These are phyloP conservation scores for Nomada goodeniana DNA, from an alignment of 2,888 invertebrate species.

Conservation along the genomic window DNA sequence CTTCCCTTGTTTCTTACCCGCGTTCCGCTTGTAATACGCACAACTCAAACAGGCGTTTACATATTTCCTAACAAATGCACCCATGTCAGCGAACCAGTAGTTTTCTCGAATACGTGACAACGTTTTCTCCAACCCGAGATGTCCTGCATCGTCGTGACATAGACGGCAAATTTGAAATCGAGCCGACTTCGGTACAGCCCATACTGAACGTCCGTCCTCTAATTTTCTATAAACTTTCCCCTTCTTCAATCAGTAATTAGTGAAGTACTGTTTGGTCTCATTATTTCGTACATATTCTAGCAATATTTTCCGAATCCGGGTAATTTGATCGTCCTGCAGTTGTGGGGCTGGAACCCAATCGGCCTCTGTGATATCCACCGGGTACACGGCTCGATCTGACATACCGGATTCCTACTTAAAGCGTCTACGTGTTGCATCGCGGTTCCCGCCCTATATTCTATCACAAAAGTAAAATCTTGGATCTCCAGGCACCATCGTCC, in stretches of 20 bases:
- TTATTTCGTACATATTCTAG: conserved; percentile 24
- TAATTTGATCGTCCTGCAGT: conserved; percentile 34
- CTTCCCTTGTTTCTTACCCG: not conserved
- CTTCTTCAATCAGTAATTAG: conserved; percentile 19
- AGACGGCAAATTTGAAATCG: not conserved
- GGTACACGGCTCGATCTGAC: conserved; percentile 31
- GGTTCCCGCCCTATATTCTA: conserved; percentile 18
- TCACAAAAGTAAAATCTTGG: not conserved
- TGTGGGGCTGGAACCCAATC: conserved; percentile 61
- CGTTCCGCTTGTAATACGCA: not conserved
- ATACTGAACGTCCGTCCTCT: not conserved
- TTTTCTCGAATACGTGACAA: not conserved
- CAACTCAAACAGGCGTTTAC: conserved; percentile 2
- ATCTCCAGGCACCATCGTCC: conserved; percentile 69
- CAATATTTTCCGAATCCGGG: conserved; percentile 32
- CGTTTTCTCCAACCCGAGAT: not conserved
- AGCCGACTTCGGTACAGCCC: not conserved
- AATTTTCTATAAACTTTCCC: not conserved
- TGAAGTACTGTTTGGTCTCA: conserved; percentile 12
- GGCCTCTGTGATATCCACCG: conserved; percentile 27
- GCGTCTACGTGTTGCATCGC: not conserved
- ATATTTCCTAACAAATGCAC: not conserved
- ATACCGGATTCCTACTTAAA: not conserved
- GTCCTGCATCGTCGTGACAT: not conserved
- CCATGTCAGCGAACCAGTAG: not conserved